Conservation (phyloP, 2,113 vertebrate genomes). For the Chaetorhynchus papuensis region DNA sequence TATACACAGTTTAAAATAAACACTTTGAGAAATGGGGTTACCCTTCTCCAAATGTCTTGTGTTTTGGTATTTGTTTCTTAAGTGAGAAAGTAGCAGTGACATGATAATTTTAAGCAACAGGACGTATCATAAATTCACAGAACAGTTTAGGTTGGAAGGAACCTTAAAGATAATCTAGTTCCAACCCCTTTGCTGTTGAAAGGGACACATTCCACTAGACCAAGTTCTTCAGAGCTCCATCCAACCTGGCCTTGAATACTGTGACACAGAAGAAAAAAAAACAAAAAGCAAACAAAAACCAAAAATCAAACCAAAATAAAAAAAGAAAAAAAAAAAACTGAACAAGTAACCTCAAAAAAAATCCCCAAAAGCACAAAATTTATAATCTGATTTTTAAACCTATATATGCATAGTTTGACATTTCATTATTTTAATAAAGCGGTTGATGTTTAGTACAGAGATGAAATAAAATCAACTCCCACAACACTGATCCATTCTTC, state of each 20-base stretch:
- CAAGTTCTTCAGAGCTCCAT: not conserved
- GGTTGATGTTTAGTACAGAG: not conserved
- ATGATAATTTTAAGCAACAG: not conserved
- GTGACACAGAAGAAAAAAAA: not conserved
- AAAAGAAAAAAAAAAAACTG: not conserved
- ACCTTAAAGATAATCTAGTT: not conserved
- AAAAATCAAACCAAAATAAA: not conserved
- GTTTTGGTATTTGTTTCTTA: not conserved
- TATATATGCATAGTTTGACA: not conserved
- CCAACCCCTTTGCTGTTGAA: not conserved
- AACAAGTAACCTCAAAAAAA: not conserved
- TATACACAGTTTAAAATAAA: not conserved
- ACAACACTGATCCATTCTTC: not conserved
- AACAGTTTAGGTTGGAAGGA: not conserved
- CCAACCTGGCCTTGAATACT: not conserved
- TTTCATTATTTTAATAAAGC: not conserved
- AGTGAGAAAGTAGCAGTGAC: not conserved
- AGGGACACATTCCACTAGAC: not conserved
- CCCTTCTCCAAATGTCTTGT: not conserved
- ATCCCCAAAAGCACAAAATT: fast-evolving
- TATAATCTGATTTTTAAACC: not conserved
- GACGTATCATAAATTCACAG: not conserved
- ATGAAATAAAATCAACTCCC: not conserved
- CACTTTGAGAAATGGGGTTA: not conserved
- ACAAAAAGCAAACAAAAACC: not conserved